Conservation (phyloP, 2,888 invertebrate species). For the Protodeltote pygarga region DNA sequence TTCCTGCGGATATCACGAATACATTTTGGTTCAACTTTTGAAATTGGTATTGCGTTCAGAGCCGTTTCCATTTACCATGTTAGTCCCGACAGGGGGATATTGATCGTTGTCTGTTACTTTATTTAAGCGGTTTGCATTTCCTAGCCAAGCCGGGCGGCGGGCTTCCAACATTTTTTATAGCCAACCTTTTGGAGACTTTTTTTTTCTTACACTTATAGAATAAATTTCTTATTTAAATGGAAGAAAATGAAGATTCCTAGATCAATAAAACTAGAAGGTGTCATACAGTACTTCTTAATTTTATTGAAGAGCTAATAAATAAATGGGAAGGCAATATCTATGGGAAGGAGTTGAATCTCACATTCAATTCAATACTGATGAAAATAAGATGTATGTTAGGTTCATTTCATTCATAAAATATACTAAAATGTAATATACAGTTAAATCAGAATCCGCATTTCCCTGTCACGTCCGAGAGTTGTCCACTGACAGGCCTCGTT, state of each 20-base stretch:
- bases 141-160: slow-evolving; percentile 11
- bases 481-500: slow-evolving; percentile 45
- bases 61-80: background rate
- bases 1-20: slow-evolving; percentile 21
- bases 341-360: too few relatives aligned
- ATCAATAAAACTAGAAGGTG: too few relatives aligned
- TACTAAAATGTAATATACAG: too few relatives aligned
- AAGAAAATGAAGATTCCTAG: too few relatives aligned
- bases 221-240: too few relatives aligned
- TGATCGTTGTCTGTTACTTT: slow-evolving; percentile 10
- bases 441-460: slow-evolving; percentile 16
- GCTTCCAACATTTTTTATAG: slow-evolving; percentile 8
- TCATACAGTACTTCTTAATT: too few relatives aligned
- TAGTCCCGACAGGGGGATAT: slow-evolving; percentile 3
- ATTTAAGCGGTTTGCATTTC: slow-evolving; percentile 12
- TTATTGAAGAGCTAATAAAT: too few relatives aligned
- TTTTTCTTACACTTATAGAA: too few relatives aligned
- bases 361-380: too few relatives aligned
- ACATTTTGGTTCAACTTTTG: background rate
- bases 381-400: too few relatives aligned
- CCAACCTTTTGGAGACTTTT: slow-evolving; percentile 1
- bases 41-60: background rate
- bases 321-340: too few relatives aligned
- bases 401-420: too few relatives aligned
- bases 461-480: slow-evolving; percentile 20